Conservation (phyloP, 2,113 vertebrate genomes). For the Scomber colias region DNA sequence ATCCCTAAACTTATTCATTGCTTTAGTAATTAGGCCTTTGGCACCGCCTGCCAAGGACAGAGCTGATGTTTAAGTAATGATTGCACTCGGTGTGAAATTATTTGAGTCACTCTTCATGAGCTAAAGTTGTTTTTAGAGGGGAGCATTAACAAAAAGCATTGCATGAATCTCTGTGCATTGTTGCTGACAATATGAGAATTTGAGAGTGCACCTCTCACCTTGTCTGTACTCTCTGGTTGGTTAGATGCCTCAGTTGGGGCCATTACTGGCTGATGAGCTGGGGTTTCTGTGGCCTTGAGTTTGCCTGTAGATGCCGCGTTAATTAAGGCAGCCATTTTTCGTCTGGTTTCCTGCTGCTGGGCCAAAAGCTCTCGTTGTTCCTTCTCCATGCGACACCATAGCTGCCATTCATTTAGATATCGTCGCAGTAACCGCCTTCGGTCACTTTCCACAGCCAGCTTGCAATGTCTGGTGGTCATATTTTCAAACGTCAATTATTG, state of each 20-base stretch:
- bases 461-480: constrained; percentile 81
- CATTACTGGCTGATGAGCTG: constrained; percentile 5
- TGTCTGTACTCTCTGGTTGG: constrained; percentile 47
- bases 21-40: not conserved
- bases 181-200: not conserved
- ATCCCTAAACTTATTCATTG: not conserved
- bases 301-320: constrained; percentile 82
- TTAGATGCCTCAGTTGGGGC: constrained; percentile 21
- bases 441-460: constrained; percentile 87
- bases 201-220: constrained; percentile 58
- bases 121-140: constrained; percentile 17
- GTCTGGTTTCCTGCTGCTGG: constrained; percentile 86
- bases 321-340: constrained; percentile 91
- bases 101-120: not conserved
- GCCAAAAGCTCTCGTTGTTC: constrained; percentile 82
- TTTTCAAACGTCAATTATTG: constrained; percentile 16
- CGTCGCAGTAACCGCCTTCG: constrained; percentile 82
- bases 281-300: constrained; percentile 43
- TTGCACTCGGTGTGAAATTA: not conserved
- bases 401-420: constrained; percentile 88
- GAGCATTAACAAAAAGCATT: not conserved
- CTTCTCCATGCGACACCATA: constrained; percentile 83
- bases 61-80: constrained; percentile 51
- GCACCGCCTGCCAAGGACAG: not conserved
- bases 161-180: not conserved